phyloP scores from a whole-genome alignment of 2,113 vertebrate genomes.

The Suricata suricatta region DNA sequence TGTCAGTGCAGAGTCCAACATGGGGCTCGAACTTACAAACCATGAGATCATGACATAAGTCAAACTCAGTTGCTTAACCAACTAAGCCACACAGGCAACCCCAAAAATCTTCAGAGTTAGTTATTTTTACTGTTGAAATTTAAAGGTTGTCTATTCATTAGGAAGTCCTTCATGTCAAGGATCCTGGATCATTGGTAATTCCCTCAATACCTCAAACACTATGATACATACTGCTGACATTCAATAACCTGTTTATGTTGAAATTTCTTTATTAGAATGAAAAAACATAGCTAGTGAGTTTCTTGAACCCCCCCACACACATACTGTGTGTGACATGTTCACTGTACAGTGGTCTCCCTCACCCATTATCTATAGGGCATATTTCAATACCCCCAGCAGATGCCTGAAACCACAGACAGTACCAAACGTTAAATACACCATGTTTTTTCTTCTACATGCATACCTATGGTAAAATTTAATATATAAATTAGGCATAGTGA shows the following conservation, averaged over 20 bases:
- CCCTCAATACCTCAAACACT: background rate
- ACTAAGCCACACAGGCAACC: too few species aligned
- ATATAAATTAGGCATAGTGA: background rate
- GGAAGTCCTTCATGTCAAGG: background rate
- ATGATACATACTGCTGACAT: background rate
- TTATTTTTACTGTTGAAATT: background rate
- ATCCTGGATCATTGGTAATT: background rate
- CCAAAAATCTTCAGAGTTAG: background rate
- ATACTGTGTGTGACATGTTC: background rate
- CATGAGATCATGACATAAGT: too few species aligned
- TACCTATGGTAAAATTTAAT: background rate
- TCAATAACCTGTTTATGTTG: background rate
- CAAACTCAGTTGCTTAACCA: too few species aligned
- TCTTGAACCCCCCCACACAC: background rate
- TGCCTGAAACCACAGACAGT: background rate
- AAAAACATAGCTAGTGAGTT: background rate
- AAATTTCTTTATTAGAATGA: conserved; percentile 16
- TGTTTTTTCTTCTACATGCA: background rate
- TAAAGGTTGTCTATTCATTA: background rate
- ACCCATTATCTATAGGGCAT: background rate
- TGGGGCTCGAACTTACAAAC: too few species aligned
- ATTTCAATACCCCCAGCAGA: background rate
- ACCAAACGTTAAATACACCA: background rate
- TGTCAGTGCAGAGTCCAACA: too few species aligned
- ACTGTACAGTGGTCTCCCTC: background rate